Base-by-base conservation (phyloP, 2,888 invertebrate species). In the Scaptomyza reducta region DNA sequence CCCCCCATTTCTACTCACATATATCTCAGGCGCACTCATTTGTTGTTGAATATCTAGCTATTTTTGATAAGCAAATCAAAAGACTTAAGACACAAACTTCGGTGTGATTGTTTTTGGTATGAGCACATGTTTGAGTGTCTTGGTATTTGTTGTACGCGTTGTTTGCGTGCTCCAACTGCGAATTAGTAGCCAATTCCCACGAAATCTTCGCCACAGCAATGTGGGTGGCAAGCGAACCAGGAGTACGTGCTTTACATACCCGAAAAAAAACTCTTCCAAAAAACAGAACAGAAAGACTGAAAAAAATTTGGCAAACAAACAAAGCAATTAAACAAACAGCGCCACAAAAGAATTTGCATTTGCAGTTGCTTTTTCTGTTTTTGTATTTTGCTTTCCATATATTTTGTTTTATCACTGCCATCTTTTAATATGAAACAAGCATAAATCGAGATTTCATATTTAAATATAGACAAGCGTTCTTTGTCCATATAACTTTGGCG, bases 61-160 rank as follows among this genome's bases (percentile, higher is more conserved):
- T 22, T 22, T 22, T 66, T 33, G 51, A 33, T 22, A 47, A 29
- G 40, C 55, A 68, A 77, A 87, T 82, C 82, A 64, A 80, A 87
- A 72, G 79, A 87, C 79, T 87, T 69, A 80, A 68, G 80, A 51
- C 73, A 75, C 76, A 64, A 70, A 83, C 75, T 65, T 69, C 6
- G 57, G 9, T 42, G 51, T 33, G 53, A 56, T 59, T 51, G 50
- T 42, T 54, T 27, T 27, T 59, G 56, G 31, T 14, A 22, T 27
- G 47, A 25, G 60, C 60, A 59, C 46, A 31, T 29, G 29, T 25
- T 41, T 55, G 10, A 3, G 25, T 14, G 9, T 16, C 29, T 50
- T 50, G 49, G 44, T 44, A 25, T 59, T 71, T 35, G 55, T 35
- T 60, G 41, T 40, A 66, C 65, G 72, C 72, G 77, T 67, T 66